Evolutionary conservation across 2,888 invertebrate genomes (phyloP).

Genomic region (Hypselothyrea guttata): DNA sequence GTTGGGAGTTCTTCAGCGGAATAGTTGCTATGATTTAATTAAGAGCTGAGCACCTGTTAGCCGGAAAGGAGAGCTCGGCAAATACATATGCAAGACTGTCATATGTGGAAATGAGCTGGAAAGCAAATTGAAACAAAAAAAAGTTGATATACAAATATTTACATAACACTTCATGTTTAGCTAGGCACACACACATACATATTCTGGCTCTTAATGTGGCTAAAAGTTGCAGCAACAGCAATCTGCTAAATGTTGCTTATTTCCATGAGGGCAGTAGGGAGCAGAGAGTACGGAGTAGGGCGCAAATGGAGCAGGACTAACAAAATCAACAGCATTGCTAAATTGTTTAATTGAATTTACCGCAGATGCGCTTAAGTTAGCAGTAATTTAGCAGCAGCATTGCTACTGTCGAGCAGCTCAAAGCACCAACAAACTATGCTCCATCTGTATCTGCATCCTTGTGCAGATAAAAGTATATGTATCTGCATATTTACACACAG

Average conservation of each 20-base stretch:
- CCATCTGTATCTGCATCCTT: slow-evolving; percentile 15
- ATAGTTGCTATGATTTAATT: slow-evolving; percentile 1
- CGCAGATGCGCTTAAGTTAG: slow-evolving; percentile 75
- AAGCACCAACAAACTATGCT: slow-evolving; percentile 15
- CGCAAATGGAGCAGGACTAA: slow-evolving; percentile 17
- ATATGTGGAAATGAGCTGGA: slow-evolving; percentile 32
- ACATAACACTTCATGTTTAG: slow-evolving; percentile 71
- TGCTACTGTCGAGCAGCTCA: slow-evolving; percentile 35
- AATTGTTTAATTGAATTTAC: slow-evolving; percentile 76
- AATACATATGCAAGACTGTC: neutral
- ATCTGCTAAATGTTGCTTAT: slow-evolving; percentile 64
- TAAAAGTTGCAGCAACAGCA: slow-evolving; percentile 34
- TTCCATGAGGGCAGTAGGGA: slow-evolving; percentile 20
- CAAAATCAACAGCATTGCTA: slow-evolving; percentile 70
- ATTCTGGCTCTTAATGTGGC: slow-evolving; percentile 28
- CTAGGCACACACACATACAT: slow-evolving; percentile 26
- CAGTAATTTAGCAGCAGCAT: slow-evolving; percentile 71
- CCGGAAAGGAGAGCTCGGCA: neutral
- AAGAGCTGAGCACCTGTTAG: neutral
- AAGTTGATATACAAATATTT: slow-evolving; percentile 66
- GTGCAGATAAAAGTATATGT: slow-evolving; percentile 8
- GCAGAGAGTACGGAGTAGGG: neutral
- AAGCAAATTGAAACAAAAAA: slow-evolving; percentile 39
- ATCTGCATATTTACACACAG: neutral
- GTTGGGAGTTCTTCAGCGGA: slow-evolving; percentile 3